Percentiles rank a stretch among this genome's conserved stretches.
Conservation (phyloP, 2,888 invertebrate species). For the Phymatocera aterrima region DNA sequence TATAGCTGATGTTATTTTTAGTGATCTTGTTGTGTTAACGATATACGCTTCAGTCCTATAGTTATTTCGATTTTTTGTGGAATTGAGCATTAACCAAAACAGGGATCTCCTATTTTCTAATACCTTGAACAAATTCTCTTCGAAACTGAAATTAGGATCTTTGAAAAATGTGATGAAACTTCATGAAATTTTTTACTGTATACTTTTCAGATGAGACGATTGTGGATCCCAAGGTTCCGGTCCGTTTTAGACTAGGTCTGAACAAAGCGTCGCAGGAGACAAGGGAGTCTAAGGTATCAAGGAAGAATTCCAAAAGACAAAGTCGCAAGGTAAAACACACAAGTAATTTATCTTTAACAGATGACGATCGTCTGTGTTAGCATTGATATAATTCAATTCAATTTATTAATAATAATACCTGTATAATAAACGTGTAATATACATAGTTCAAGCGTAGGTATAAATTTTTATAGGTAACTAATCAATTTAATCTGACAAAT, state of each 20-base stretch:
- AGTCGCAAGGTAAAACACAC: conserved; percentile 71
- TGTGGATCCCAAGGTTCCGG: conserved; percentile 65
- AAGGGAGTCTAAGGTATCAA: conserved; percentile 63
- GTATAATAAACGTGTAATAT: background rate
- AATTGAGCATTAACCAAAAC: background rate
- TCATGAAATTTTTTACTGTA: conserved; percentile 1
- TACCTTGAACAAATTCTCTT: background rate
- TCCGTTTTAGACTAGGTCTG: conserved; percentile 62
- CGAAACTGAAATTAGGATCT: background rate
- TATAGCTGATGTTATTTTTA: no score
- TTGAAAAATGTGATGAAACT: background rate
- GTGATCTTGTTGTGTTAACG: no score
- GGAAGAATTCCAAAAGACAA: conserved; percentile 67
- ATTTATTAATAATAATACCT: no score
- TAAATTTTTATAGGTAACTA: background rate
- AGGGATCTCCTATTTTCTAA: background rate
- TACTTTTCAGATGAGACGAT: conserved; percentile 61
- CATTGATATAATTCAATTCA: conserved; percentile 26
- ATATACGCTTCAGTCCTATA: no score
- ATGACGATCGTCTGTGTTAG: conserved; percentile 61
- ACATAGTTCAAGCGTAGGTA: background rate
- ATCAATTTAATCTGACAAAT: background rate
- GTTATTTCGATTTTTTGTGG: no score
- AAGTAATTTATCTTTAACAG: conserved; percentile 64
- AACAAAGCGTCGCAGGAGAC: conserved; percentile 66